Base-by-base conservation (phyloP, 2,113 vertebrate species). In the Solenodon paradoxus region DNA sequence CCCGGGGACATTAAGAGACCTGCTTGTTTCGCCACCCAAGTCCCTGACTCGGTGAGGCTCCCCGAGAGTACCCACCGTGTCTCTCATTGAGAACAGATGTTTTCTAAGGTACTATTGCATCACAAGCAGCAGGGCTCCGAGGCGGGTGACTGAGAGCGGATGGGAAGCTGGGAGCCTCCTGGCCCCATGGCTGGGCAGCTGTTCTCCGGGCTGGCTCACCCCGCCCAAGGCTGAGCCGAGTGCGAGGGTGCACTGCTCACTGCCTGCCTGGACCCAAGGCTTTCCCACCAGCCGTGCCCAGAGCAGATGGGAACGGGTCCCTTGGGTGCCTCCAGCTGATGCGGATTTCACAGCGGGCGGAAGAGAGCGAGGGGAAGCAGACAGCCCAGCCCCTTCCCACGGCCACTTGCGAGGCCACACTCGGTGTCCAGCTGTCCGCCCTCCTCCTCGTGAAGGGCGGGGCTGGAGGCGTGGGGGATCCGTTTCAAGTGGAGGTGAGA, bases 291-390 rank as follows among this genome's bases (percentile, higher is more conserved):
- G 77, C 78, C 68, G 7, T 88, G 72, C 82, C 95, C 90, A 87
- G 94, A 95, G 95, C 97, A 97, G 97, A 96, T 97, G 96, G 96
- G 75, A 79, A 66, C 1, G 57, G 77, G 66, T 89, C 90, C 96
- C 87, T 35, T 40, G 79, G 84, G 82, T 74, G 61, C 79, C n/a
- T 88, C 94, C 94, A 96, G 95, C 96, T 95, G 97, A 97, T 97
- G 88, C 22, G 66, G 97, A 95, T 97, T 97, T 97, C 97, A 97
- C 93, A 95, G 96, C 5, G 1, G 94, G 87, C 24, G 35, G 94
- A 97, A 97, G 92, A 51, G 85, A 47, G 64, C n/a, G 45, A 51
- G 71, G 61, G 79, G 64, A 80, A 72, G 90, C 75, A 88, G 96
- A 88, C 84, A 63, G 59, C 32, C 12, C 81, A 93, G 83, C 66